Conservation (phyloP, 2,888 invertebrate species). For the Parnassius orleans region DNA sequence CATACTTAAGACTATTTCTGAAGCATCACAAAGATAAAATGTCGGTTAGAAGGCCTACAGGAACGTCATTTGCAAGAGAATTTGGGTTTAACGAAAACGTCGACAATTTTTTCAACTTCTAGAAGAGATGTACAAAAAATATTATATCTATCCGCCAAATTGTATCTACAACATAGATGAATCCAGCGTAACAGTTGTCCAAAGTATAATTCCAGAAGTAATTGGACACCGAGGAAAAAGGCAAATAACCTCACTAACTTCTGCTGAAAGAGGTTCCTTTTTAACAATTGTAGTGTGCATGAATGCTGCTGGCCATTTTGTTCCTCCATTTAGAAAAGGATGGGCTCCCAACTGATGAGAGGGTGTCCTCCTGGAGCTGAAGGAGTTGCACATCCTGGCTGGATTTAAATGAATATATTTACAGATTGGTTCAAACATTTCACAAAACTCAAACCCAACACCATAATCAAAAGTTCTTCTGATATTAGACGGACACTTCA, state of each 20-base stretch:
- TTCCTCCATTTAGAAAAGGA: too few species aligned
- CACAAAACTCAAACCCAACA: too few species aligned
- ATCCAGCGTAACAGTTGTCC: conserved; percentile 14
- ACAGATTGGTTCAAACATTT: too few species aligned
- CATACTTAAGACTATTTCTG: conserved; percentile 32
- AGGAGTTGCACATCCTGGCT: too few species aligned
- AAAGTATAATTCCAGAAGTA: too few species aligned
- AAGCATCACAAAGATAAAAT: conserved; percentile 34
- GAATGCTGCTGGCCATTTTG: background rate
- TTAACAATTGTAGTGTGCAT: conserved; percentile 36
- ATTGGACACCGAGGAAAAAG: conserved; percentile 24
- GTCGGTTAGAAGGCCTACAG: conserved; percentile 30
- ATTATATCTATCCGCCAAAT: conserved; percentile 27
- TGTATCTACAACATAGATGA: conserved; percentile 33
- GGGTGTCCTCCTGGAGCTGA: too few species aligned
- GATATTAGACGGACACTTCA: too few species aligned
- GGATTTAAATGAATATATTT: too few species aligned
- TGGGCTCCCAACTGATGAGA: too few species aligned
- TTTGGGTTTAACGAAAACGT: conserved; percentile 32
- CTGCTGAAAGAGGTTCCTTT: conserved; percentile 38
- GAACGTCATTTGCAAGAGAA: conserved; percentile 33
- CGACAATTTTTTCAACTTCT: conserved; percentile 27
- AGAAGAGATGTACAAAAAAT: conserved; percentile 29
- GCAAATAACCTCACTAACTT: conserved; percentile 31
- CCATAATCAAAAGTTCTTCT: too few species aligned